A percentile compares a stretch with the other conserved stretches of the same genome.
Conservation (phyloP, 2,113 vertebrate species). For the Campylomormyrus numenius region DNA sequence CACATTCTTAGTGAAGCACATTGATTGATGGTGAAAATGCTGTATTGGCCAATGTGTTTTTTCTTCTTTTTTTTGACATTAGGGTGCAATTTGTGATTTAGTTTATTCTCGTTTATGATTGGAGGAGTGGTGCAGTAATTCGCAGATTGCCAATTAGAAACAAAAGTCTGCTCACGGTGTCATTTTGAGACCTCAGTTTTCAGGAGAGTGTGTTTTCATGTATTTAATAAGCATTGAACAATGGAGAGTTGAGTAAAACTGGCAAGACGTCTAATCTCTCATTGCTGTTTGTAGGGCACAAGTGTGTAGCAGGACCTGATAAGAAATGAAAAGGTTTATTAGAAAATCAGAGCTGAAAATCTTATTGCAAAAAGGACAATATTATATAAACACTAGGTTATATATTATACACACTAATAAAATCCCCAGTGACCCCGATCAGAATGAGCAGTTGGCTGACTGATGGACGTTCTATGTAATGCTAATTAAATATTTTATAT, state of each 20-base stretch:
- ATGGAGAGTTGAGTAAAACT: not conserved
- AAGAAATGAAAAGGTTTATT: not conserved
- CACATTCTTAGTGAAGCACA: not conserved
- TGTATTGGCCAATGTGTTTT: not conserved
- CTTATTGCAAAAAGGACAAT: not conserved
- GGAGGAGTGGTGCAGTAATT: not conserved
- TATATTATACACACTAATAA: not conserved
- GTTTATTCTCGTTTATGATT: not conserved
- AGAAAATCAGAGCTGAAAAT: not conserved
- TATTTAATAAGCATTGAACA: not conserved
- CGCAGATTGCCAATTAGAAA: not conserved
- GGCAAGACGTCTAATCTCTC: not conserved
- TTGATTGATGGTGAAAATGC: not conserved
- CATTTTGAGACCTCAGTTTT: not conserved
- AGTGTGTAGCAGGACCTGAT: not conserved
- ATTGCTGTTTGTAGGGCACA: not conserved
- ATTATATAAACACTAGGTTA: not conserved
- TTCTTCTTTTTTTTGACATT: not conserved
- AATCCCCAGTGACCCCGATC: not conserved
- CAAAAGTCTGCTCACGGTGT: not conserved
- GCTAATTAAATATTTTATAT: not conserved
- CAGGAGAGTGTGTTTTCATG: not conserved
- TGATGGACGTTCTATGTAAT: not conserved
- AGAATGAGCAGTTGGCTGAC: not conserved
- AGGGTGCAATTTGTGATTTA: not conserved